These are phyloP conservation scores for Oxytorus armatus DNA, from an alignment of 2,888 invertebrate species.

Conservation along the genomic window DNA sequence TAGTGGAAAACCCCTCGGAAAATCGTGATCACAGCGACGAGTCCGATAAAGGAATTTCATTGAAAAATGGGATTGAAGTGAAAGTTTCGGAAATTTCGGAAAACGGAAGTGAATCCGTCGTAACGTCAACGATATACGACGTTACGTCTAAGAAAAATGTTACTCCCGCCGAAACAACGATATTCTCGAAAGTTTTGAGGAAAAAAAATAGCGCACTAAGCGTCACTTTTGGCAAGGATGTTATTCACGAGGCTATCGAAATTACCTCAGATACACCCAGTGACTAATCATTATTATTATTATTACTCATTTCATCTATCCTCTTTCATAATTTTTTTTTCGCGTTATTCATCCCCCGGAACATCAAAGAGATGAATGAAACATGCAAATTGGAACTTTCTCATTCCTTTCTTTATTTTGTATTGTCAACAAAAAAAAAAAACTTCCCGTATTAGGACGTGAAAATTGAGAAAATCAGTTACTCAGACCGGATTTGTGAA, in stretches of 20 bases:
- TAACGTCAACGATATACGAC: slow-evolving; percentile 47
- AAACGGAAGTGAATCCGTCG: slow-evolving; percentile 57
- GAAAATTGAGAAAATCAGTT: no score
- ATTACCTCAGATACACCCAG: slow-evolving; percentile 37
- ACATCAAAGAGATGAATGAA: no score
- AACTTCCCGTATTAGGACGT: no score
- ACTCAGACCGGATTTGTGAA: no score
- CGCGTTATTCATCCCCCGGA: not conserved
- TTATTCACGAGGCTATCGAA: slow-evolving; percentile 54
- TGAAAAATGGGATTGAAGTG: slow-evolving; percentile 55
- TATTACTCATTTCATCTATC: slow-evolving; percentile 4
- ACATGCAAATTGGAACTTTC: no score
- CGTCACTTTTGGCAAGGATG: slow-evolving; percentile 44
- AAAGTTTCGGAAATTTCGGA: slow-evolving; percentile 61
- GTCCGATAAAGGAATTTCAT: slow-evolving; percentile 10
- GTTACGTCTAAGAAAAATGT: slow-evolving; percentile 29
- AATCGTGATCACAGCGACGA: slow-evolving; percentile 32
- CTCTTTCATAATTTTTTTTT: not conserved
- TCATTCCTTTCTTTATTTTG: not conserved
- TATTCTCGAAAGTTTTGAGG: slow-evolving; percentile 31
- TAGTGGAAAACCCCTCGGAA: slow-evolving; percentile 15
- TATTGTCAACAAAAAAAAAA: not conserved
- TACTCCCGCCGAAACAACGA: slow-evolving; percentile 13
- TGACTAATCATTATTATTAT: slow-evolving; percentile 32
- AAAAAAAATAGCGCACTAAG: slow-evolving; percentile 34